phyloP scores from a whole-genome alignment of 2,888 invertebrate genomes.

The Pyralis farinalis region DNA sequence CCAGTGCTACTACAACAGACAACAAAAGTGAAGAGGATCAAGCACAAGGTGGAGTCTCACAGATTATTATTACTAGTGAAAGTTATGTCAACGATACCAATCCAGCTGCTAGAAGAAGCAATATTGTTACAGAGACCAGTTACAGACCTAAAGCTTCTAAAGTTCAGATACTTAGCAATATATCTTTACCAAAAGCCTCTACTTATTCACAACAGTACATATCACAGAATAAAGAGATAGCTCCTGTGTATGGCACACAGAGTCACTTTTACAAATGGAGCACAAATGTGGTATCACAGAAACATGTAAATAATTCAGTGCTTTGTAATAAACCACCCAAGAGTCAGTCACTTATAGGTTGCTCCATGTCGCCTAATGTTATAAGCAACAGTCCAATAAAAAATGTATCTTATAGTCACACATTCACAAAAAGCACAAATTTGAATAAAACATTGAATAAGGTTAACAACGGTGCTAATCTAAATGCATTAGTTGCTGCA shows the following conservation, averaged over 20 bases:
- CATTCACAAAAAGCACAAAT: slow-evolving; percentile 66
- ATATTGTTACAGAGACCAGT: slow-evolving; percentile 64
- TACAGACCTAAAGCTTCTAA: slow-evolving; percentile 68
- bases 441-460: slow-evolving; percentile 62
- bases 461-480: slow-evolving; percentile 74
- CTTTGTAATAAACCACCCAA: slow-evolving; percentile 63
- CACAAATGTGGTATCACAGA: slow-evolving; percentile 57
- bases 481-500: slow-evolving; percentile 66
- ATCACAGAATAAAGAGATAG: slow-evolving; percentile 58
- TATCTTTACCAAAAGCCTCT: slow-evolving; percentile 68
- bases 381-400: slow-evolving; percentile 65
- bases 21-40: slow-evolving; percentile 60
- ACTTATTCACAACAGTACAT: slow-evolving; percentile 64
- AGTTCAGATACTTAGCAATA: slow-evolving; percentile 75
- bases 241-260: slow-evolving; percentile 61
- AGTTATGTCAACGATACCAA: slow-evolving; percentile 61
- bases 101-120: slow-evolving; percentile 53
- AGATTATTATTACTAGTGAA: slow-evolving; percentile 73
- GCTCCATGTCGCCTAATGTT: slow-evolving; percentile 53
- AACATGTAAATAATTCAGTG: slow-evolving; percentile 63
- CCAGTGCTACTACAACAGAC: slow-evolving; percentile 53
- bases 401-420: slow-evolving; percentile 65
- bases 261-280: slow-evolving; percentile 71
- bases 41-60: slow-evolving; percentile 60
- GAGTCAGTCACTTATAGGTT: slow-evolving; percentile 65